Base-by-base conservation (phyloP, 2,113 vertebrate genomes). In the Nothoprocta pentlandii region DNA sequence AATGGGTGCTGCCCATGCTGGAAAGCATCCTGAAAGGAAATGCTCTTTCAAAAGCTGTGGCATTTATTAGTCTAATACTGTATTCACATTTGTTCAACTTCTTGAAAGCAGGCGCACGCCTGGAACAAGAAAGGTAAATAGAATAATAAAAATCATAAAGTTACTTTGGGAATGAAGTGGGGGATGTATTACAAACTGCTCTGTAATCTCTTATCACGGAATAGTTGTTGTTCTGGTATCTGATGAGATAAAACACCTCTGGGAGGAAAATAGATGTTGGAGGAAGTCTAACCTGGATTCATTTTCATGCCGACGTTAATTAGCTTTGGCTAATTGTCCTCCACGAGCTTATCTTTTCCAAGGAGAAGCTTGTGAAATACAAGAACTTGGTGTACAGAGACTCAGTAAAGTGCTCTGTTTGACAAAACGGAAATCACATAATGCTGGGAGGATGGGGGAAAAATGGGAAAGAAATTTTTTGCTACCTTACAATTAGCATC, bases 251-350 rank as follows among this genome's bases (percentile, higher is more conserved):
- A 68, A 88, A 87, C 36, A 74, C 79, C 32, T 51, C 21, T 22
- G 87, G 54, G 79, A 90, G 59, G 74, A 85, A 59, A 90, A 51
- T 51, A 59, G 36, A 7, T 64, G 82, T 63, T 63, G 30, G 87
- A 83, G 49, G 46, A 49, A 49, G 34, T 89, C 79, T 74, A 80
- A 80, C 89, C 75, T 75, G 85, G 59, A 56, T 92, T 94, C 78
- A 32, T 92, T 94, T 87, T 80, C 77, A 85, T 85, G 85, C 49
- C 71, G 73, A 51, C 91, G 63, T 70, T 96, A 95, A 96, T 97
- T 93, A 94, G 86, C 80, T 94, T 54, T 68, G 61, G 68, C 64
- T 96, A 91, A 93, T 79, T 95, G 90, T 81, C 80, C 77, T 96
- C 95, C 71, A 95, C 59, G 74, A 77, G n/a, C 34, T 87, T 69